Evolutionary conservation across 2,888 invertebrate genomes (phyloP).

Genomic region (Luperina testacea): DNA sequence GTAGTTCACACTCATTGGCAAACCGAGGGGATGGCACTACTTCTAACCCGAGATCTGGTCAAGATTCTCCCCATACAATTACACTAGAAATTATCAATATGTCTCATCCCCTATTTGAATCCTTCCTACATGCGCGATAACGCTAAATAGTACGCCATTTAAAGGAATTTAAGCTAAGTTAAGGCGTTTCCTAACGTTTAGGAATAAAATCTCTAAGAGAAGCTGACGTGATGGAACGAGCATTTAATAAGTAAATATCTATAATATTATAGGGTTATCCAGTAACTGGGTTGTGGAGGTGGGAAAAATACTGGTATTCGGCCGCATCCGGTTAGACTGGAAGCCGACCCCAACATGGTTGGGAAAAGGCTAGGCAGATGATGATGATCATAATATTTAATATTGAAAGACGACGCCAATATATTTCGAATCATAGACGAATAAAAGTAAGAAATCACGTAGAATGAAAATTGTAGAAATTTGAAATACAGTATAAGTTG

Average conservation of each 20-base stretch:
- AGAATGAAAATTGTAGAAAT: slow-evolving; percentile 3
- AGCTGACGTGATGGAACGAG: slow-evolving; percentile 15
- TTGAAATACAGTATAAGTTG: background rate
- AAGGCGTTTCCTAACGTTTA: slow-evolving; percentile 57
- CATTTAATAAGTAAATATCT: slow-evolving; percentile 16
- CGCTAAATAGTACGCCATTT: slow-evolving; percentile 55
- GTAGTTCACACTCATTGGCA: slow-evolving; percentile 44
- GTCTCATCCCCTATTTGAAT: slow-evolving; percentile 15
- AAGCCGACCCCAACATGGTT: background rate
- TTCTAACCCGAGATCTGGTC: background rate
- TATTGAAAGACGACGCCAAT: background rate
- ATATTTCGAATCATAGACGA: background rate
- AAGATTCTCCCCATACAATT: slow-evolving; percentile 11
- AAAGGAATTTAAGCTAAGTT: slow-evolving; percentile 71
- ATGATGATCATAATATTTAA: background rate
- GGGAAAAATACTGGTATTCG: background rate
- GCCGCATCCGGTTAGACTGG: background rate
- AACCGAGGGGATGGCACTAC: slow-evolving; percentile 36
- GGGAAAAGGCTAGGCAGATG: background rate
- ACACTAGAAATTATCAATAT: background rate
- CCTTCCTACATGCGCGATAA: slow-evolving; percentile 8
- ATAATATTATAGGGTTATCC: background rate
- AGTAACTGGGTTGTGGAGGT: background rate
- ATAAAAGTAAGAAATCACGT: background rate
- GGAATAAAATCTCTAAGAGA: slow-evolving; percentile 56